phyloP scores from a whole-genome alignment of 2,113 vertebrate genomes.

The Gobio gobio region DNA sequence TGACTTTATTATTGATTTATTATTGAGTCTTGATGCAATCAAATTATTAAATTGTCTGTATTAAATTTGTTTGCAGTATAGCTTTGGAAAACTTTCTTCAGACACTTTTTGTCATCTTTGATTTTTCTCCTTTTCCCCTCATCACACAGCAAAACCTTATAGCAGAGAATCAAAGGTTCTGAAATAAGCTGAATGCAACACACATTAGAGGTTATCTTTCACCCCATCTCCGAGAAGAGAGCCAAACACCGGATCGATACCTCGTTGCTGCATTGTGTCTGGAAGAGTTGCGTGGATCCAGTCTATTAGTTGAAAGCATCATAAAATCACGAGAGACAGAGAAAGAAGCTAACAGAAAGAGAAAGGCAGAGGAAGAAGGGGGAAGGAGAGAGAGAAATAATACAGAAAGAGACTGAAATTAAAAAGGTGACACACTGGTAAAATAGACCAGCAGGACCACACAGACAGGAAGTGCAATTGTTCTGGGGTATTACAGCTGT shows the following conservation, averaged over 20 bases:
- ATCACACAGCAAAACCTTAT: constrained; percentile 1
- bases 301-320: constrained; percentile 38
- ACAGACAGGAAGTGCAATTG: constrained; percentile 15
- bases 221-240: background rate
- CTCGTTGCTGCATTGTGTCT: constrained; percentile 19
- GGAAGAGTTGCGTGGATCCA: background rate
- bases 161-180: constrained; percentile 5
- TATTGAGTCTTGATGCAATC: background rate
- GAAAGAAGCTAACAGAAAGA: background rate
- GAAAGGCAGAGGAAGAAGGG: background rate
- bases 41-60: background rate
- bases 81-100: background rate
- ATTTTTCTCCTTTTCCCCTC: background rate
- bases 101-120: background rate
- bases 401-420: background rate
- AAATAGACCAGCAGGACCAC: background rate
- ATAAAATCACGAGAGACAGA: constrained; percentile 6
- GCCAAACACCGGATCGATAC: constrained; percentile 27
- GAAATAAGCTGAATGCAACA: constrained; percentile 8
- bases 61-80: background rate
- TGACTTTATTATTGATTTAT: background rate
- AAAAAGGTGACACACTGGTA: background rate
- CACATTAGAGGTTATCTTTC: constrained; percentile 18
- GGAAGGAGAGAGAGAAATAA: background rate
- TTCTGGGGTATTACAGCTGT: background rate